These are phyloP conservation scores for Venturia canescens DNA, from an alignment of 1,140 invertebrate genomes.

Conservation along the genomic window DNA sequence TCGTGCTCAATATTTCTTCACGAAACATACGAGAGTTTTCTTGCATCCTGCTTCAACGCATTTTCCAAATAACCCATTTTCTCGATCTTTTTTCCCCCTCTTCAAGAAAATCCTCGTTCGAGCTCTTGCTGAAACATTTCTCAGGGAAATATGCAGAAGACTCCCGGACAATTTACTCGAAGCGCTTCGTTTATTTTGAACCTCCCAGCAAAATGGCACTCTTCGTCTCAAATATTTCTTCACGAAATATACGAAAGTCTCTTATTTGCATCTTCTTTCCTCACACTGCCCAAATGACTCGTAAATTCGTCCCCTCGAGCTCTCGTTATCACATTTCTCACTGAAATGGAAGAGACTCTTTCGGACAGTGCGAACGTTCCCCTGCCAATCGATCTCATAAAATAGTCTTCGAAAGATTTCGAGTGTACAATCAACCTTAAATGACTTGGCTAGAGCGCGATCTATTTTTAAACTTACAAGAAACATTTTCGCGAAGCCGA, in stretches of 20 bases:
- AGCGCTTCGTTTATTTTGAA: background rate
- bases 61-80: background rate
- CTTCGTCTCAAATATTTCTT: background rate
- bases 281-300: background rate
- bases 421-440: background rate
- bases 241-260: background rate
- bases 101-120: background rate
- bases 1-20: too few species aligned
- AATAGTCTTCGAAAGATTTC: background rate
- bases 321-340: slow-evolving; percentile 30
- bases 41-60: background rate
- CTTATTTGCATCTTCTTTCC: background rate
- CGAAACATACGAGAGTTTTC: too few species aligned
- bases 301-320: background rate
- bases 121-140: background rate
- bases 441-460: too few species aligned
- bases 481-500: background rate
- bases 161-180: background rate
- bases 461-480: too few species aligned
- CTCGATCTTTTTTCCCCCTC: background rate
- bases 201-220: background rate
- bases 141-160: background rate
- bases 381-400: too few species aligned
- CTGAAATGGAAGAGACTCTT: slow-evolving; percentile 28
- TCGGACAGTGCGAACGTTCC: background rate